phyloP scores from a whole-genome alignment of 2,113 vertebrate species.

The Pseudopipra pipra region DNA sequence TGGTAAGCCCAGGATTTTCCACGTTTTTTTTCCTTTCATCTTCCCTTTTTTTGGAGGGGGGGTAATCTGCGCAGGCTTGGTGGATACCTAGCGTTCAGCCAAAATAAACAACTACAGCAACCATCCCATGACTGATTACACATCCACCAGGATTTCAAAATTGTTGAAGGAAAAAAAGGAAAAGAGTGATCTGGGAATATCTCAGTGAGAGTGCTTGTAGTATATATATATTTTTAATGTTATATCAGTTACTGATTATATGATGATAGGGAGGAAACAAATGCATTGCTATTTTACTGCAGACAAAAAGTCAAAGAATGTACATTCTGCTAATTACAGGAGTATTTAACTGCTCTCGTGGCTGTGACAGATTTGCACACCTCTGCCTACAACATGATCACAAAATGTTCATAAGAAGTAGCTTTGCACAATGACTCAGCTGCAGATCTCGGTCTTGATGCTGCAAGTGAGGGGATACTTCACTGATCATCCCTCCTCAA shows the following conservation, averaged over 20 bases:
- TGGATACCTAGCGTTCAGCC: no score
- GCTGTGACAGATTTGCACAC: not conserved
- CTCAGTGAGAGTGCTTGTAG: accelerated
- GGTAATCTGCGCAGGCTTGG: no score
- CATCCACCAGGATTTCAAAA: not conserved
- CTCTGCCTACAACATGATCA: not conserved
- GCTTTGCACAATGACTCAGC: not conserved
- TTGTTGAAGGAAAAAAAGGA: not conserved
- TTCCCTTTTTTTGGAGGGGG: no score
- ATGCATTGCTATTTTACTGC: not conserved
- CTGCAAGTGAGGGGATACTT: not conserved
- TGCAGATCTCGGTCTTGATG: not conserved
- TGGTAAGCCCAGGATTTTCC: no score
- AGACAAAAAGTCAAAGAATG: not conserved
- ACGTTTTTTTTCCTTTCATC: no score
- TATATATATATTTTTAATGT: not conserved
- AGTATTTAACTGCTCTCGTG: not conserved
- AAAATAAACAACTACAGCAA: not conserved
- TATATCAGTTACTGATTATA: not conserved
- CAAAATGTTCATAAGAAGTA: not conserved
- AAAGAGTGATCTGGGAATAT: not conserved
- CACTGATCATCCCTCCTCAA: not conserved
- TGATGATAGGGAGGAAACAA: not conserved
- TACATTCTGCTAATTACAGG: not conserved
- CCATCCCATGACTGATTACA: not conserved